Conservation (phyloP, 1,140 invertebrate species). For the Chymomyza costata region DNA sequence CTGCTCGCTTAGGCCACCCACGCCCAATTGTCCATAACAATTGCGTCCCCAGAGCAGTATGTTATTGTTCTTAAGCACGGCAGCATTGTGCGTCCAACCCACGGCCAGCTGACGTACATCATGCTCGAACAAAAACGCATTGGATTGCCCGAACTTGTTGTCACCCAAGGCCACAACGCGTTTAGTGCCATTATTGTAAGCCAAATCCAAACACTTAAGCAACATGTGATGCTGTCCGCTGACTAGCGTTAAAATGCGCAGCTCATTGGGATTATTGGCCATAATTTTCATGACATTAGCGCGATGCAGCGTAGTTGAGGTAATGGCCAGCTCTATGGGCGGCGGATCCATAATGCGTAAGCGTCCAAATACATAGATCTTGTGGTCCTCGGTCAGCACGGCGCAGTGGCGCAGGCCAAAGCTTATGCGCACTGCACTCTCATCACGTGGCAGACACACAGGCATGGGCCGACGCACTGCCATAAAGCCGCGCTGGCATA, state of each 20-base stretch:
- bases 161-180: conserved; percentile 82
- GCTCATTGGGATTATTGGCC: conserved; percentile 44
- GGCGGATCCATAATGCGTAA: conserved; percentile 53
- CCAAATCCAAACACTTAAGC: conserved; percentile 75
- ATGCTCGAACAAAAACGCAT: conserved; percentile 58
- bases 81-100: conserved; percentile 86
- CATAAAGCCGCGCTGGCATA: conserved; percentile 77
- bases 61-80: conserved; percentile 78
- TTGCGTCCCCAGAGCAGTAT: conserved; percentile 87
- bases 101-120: conserved; percentile 77
- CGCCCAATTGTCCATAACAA: conserved; percentile 85
- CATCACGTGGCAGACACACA: conserved; percentile 58
- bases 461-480: conserved; percentile 75
- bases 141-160: conserved; percentile 83
- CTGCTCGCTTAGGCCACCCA: conserved; percentile 35
- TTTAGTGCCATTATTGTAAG: conserved; percentile 27
- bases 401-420: conserved; percentile 83
- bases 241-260: conserved; percentile 54
- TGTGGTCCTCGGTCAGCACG: conserved; percentile 79
- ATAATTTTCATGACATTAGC: conserved; percentile 57
- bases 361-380: conserved; percentile 63
- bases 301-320: conserved; percentile 56
- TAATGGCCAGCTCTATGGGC: conserved; percentile 62
- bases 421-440: conserved; percentile 73
- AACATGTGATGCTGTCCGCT: conserved; percentile 86